Percentiles rank a stretch among this genome's conserved stretches.
phyloP scores from a whole-genome alignment of 2,797 vertebrate species.

The Gallinago solitaria region DNA sequence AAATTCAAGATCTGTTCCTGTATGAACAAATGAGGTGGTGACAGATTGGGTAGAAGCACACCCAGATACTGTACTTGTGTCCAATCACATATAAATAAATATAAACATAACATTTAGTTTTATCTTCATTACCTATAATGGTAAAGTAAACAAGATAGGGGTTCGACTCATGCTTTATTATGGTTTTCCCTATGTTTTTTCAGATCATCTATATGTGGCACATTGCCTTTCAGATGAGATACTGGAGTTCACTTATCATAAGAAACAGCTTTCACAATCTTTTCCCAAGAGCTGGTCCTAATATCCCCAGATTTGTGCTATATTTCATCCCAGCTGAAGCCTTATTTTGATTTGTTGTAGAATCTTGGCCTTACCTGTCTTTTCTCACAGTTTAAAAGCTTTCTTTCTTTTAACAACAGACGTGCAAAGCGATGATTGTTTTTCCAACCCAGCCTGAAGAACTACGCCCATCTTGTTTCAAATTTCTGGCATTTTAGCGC shows the following conservation, averaged over 20 bases:
- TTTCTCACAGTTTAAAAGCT: background rate
- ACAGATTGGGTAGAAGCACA: background rate
- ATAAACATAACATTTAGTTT: background rate
- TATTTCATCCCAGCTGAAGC: background rate
- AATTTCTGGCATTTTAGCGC: background rate
- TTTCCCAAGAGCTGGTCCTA: background rate
- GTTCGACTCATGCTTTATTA: background rate
- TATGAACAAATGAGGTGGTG: background rate
- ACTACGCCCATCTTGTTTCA: background rate
- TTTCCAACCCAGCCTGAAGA: background rate
- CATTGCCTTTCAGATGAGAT: background rate
- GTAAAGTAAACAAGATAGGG: background rate
- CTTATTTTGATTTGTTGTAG: background rate
- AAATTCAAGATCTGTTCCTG: background rate
- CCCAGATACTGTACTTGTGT: background rate
- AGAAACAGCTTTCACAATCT: background rate
- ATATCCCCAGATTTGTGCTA: background rate
- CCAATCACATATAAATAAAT: background rate
- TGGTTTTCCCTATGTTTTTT: background rate
- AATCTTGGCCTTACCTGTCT: background rate
- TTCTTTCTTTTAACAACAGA: background rate
- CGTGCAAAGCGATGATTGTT: background rate
- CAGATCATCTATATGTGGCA: background rate
- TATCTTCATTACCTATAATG: background rate
- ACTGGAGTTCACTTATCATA: background rate